Conservation (phyloP, 1,140 invertebrate species). For the Dendroctonus ponderosae region DNA sequence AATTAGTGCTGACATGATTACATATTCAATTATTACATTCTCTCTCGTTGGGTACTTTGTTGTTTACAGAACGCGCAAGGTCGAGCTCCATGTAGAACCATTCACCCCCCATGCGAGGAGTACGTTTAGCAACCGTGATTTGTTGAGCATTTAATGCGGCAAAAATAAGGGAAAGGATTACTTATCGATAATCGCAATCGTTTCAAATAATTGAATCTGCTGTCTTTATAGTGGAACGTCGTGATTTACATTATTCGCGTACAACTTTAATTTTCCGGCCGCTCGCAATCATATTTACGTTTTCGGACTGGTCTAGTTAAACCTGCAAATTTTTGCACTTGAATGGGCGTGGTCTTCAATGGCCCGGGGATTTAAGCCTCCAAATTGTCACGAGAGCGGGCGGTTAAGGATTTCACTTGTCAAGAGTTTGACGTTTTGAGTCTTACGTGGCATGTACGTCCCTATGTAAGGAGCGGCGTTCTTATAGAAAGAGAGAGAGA, state of each 20-base stretch:
- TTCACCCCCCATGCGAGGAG: slow-evolving; percentile 10
- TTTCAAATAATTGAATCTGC: slow-evolving; percentile 23
- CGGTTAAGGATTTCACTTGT: too few relatives aligned
- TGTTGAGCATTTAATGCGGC: slow-evolving; percentile 11
- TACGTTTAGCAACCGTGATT: slow-evolving; percentile 17
- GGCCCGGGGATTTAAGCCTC: too few relatives aligned
- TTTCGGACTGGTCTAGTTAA: too few relatives aligned
- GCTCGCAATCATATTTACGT: not conserved
- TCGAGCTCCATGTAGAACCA: slow-evolving; percentile 5
- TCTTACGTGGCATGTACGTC: too few relatives aligned
- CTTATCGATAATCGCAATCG: slow-evolving; percentile 16
- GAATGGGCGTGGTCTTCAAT: too few relatives aligned
- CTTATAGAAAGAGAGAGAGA: too few relatives aligned
- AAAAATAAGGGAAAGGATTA: slow-evolving; percentile 19
- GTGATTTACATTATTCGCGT: slow-evolving; percentile 12
- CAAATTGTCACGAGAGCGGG: too few relatives aligned
- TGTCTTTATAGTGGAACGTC: slow-evolving; percentile 15
- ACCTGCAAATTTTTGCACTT: too few relatives aligned
- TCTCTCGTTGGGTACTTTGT: not conserved
- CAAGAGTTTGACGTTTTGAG: too few relatives aligned
- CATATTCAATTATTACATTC: not conserved
- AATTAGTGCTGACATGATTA: not conserved
- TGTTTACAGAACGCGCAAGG: slow-evolving; percentile 13
- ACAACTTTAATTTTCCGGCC: slow-evolving; percentile 1
- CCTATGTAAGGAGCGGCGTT: too few relatives aligned